Evolutionary conservation across 1,140 invertebrate species (phyloP).

Genomic region (Lepidurus apus): DNA sequence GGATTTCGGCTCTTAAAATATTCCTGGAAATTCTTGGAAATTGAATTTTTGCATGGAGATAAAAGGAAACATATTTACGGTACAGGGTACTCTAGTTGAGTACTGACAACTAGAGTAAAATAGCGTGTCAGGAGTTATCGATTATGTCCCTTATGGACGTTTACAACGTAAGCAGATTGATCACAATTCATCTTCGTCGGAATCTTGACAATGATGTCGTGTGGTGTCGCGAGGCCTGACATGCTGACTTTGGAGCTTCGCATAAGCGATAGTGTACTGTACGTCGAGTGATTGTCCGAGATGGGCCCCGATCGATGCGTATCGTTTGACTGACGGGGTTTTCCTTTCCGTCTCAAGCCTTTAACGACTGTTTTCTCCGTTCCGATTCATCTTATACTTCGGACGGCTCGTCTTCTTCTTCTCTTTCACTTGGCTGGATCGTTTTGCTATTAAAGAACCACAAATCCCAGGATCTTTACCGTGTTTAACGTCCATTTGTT

Average conservation of each 20-base stretch:
- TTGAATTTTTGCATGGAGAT: too few relatives aligned
- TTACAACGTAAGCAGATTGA: background rate
- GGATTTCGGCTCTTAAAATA: too few relatives aligned
- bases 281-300: background rate
- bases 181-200: slow-evolving; percentile 13
- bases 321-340: slow-evolving; percentile 1
- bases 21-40: too few relatives aligned
- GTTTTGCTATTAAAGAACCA: slow-evolving; percentile 11
- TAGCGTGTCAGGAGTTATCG: background rate
- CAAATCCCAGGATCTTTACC: background rate
- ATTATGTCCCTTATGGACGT: background rate
- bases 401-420: background rate
- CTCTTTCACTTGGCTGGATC: background rate
- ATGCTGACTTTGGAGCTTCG: background rate
- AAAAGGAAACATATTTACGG: too few relatives aligned
- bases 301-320: background rate
- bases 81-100: background rate
- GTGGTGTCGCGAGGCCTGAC: background rate
- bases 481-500: slow-evolving; percentile 19
- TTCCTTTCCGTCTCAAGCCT: background rate
- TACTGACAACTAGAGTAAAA: background rate
- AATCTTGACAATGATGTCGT: slow-evolving; percentile 15
- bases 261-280: background rate
- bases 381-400: background rate
- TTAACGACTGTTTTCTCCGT: slow-evolving; percentile 15